A percentile compares a stretch with the other conserved stretches of the same genome.
phyloP scores from a whole-genome alignment of 2,113 vertebrate species.

The Galeopterus variegatus region DNA sequence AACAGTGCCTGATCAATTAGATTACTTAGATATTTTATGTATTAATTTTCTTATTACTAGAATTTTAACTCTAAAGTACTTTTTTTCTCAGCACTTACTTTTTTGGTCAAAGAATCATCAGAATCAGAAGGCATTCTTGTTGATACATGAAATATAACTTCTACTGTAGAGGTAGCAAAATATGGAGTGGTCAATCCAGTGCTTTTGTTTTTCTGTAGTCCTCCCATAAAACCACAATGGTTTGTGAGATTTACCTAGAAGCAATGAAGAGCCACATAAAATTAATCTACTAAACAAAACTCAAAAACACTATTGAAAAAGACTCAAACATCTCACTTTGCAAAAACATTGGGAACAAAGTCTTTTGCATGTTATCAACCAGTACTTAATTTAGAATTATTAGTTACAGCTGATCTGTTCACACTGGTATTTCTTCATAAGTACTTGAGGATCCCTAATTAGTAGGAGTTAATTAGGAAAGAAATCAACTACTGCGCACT shows the following conservation, averaged over 20 bases:
- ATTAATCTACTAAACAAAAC: slow-evolving; percentile 59
- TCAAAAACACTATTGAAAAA: neutral
- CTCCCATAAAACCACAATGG: slow-evolving; percentile 99
- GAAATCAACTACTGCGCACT: slow-evolving; percentile 40
- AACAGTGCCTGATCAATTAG: neutral
- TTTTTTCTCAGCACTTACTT: slow-evolving; percentile 89
- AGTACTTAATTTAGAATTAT: slow-evolving; percentile 58
- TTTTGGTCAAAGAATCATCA: slow-evolving; percentile 98
- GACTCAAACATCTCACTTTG: neutral
- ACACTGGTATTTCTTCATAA: slow-evolving; percentile 55
- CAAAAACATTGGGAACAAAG: slow-evolving; percentile 45
- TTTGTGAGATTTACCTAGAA: slow-evolving; percentile 96
- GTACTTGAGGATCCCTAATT: slow-evolving; percentile 64
- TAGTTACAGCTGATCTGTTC: slow-evolving; percentile 31
- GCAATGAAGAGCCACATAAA: slow-evolving; percentile 70
- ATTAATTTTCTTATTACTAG: slow-evolving; percentile 55
- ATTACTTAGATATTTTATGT: slow-evolving; percentile 67
- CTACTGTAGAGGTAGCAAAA: slow-evolving; percentile 98
- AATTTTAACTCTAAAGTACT: slow-evolving; percentile 43
- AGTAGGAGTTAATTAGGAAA: slow-evolving; percentile 70
- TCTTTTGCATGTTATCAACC: slow-evolving; percentile 40
- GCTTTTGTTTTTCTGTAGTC: slow-evolving; percentile 97
- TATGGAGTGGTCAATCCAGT: slow-evolving; percentile 98
- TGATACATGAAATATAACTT: slow-evolving; percentile 99
- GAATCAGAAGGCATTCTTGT: slow-evolving; percentile 99